These are phyloP conservation scores for Chaunax sp. DNA, from an alignment of 2,797 vertebrate species.

Conservation along the genomic window DNA sequence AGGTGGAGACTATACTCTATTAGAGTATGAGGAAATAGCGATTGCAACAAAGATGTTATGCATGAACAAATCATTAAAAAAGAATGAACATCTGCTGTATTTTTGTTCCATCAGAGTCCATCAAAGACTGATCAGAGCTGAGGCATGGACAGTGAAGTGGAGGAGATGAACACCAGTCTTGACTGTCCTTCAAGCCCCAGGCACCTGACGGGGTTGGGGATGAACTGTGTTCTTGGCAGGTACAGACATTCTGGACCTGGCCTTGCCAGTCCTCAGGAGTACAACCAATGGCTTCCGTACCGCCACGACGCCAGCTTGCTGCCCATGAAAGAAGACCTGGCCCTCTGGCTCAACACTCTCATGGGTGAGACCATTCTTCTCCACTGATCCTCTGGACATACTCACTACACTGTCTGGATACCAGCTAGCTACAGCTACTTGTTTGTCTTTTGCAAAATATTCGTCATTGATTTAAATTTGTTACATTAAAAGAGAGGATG, in stretches of 20 bases:
- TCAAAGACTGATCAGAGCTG: conserved; percentile 9
- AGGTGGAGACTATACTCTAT: too few species aligned
- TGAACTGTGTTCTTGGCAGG: conserved; percentile 86
- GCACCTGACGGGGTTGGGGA: conserved; percentile 73
- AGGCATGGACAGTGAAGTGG: conserved; percentile 64
- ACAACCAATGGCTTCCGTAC: conserved; percentile 93
- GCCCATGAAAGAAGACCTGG: conserved; percentile 97
- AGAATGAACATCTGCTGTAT: too few species aligned
- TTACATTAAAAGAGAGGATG: neutral
- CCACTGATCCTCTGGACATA: neutral
- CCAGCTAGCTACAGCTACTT: too few species aligned
- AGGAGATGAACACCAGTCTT: conserved; percentile 21
- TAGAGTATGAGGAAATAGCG: too few species aligned
- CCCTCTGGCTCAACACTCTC: conserved; percentile 91
- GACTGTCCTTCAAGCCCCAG: conserved; percentile 53
- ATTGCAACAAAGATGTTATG: too few species aligned
- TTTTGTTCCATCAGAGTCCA: conserved; percentile 17
- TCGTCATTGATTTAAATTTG: neutral
- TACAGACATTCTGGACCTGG: conserved; percentile 86
- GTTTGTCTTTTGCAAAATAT: too few species aligned
- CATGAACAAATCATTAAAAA: too few species aligned
- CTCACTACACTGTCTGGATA: neutral
- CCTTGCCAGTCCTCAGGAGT: conserved; percentile 92
- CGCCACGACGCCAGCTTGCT: conserved; percentile 94
- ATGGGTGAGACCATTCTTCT: conserved; percentile 86